Percentiles rank a stretch among this genome's conserved stretches.
These are phyloP conservation scores for human DNA, from an alignment of 2,113 vertebrate species.

Conservation along the genomic window DNA sequence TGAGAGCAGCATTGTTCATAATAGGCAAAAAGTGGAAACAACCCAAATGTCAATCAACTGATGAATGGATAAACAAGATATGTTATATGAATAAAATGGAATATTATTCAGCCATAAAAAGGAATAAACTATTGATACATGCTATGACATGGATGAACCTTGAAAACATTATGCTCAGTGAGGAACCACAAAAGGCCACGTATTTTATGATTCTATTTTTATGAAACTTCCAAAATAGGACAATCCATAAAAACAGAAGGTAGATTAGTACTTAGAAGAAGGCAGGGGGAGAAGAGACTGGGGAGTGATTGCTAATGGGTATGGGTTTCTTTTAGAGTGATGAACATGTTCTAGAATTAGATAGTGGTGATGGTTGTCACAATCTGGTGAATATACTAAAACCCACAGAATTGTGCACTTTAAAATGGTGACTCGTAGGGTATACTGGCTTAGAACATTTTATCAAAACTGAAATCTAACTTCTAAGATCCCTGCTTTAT, in stretches of 20 bases:
- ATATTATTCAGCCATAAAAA: background rate
- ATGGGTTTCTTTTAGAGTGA: background rate
- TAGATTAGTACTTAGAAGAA: background rate
- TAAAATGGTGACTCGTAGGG: background rate
- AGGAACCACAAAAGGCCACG: background rate
- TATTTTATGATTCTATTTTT: background rate
- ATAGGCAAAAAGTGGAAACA: background rate
- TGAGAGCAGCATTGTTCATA: background rate
- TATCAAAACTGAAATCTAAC: background rate
- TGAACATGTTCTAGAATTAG: background rate
- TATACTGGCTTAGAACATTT: background rate
- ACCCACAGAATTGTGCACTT: background rate
- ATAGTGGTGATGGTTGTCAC: background rate
- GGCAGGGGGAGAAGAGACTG: background rate
- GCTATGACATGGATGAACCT: background rate
- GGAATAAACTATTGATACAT: background rate
- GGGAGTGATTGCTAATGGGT: background rate
- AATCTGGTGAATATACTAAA: background rate
- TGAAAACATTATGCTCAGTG: background rate
- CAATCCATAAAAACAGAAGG: background rate
- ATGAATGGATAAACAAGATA: background rate
- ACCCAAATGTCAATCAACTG: background rate
- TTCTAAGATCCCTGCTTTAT: background rate
- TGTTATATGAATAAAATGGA: background rate
- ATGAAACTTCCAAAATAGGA: background rate